A percentile compares a stretch with the other conserved stretches of the same genome.
Conservation (phyloP, 2,113 vertebrate genomes). For the Motacilla alba region DNA sequence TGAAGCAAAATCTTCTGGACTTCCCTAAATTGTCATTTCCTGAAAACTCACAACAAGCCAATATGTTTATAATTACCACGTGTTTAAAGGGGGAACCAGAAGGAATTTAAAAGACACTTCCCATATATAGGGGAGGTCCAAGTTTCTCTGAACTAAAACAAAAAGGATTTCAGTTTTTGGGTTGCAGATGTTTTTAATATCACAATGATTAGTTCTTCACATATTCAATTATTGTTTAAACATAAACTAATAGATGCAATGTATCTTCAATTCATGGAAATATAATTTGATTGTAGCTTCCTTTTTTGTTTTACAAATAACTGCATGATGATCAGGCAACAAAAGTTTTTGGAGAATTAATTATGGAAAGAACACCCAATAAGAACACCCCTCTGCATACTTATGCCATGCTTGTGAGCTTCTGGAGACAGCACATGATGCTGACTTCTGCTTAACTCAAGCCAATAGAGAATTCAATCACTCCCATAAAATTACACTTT, state of each 20-base stretch:
- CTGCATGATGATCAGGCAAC: neutral
- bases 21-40: neutral
- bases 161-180: neutral
- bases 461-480: neutral
- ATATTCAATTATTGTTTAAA: constrained; percentile 63
- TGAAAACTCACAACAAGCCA: neutral
- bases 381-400: neutral
- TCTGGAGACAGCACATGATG: neutral
- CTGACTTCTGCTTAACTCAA: neutral
- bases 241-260: constrained; percentile 45
- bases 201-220: constrained; percentile 32
- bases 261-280: neutral
- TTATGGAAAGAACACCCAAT: neutral
- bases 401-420: neutral
- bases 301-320: neutral
- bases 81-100: neutral
- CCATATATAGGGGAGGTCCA: neutral
- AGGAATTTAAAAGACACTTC: neutral
- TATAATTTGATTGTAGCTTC: constrained; percentile 29
- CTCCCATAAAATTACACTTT: neutral
- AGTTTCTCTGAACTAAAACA: constrained; percentile 20
- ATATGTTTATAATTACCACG: neutral
- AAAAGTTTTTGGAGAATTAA: neutral
- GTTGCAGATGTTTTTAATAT: constrained; percentile 45
- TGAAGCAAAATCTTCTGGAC: neutral